A percentile compares a stretch with the other conserved stretches of the same genome.
These are phyloP conservation scores for Geothlypis trichas DNA, from an alignment of 2,113 vertebrate genomes.

Conservation along the genomic window DNA sequence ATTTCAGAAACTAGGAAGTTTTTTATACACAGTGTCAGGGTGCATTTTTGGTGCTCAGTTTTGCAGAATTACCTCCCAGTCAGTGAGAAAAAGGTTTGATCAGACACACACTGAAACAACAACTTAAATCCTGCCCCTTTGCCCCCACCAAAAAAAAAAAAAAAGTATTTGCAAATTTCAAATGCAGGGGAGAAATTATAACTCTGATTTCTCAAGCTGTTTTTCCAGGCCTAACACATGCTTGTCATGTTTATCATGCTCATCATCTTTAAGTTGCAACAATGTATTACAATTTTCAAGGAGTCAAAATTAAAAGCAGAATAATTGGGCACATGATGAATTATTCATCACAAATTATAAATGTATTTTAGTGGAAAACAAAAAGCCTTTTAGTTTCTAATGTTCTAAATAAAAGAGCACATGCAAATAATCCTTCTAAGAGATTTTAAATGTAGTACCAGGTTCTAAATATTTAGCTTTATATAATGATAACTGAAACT, in stretches of 20 bases:
- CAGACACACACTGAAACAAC: not conserved
- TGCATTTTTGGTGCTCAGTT: not conserved
- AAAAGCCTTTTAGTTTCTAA: not conserved
- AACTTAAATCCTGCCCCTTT: not conserved
- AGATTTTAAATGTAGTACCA: not conserved
- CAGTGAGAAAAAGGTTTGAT: not conserved
- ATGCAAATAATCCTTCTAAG: not conserved
- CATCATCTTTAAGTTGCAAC: not conserved
- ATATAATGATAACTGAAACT: not conserved
- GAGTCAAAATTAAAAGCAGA: not conserved
- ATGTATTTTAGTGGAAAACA: not conserved
- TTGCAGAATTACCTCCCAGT: not conserved
- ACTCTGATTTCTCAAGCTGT: not conserved
- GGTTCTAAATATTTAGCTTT: not conserved
- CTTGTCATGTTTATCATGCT: not conserved
- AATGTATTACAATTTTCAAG: not conserved
- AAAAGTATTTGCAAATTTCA: not conserved
- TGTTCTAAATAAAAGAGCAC: not conserved
- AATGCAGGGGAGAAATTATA: not conserved
- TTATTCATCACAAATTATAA: not conserved
- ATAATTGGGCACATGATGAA: not conserved
- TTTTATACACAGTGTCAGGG: not conserved
- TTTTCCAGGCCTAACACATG: not conserved
- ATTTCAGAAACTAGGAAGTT: not conserved
- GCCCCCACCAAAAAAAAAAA: accelerated